phyloP scores from a whole-genome alignment of 2,797 vertebrate species.

The Poliocrania exsul region DNA sequence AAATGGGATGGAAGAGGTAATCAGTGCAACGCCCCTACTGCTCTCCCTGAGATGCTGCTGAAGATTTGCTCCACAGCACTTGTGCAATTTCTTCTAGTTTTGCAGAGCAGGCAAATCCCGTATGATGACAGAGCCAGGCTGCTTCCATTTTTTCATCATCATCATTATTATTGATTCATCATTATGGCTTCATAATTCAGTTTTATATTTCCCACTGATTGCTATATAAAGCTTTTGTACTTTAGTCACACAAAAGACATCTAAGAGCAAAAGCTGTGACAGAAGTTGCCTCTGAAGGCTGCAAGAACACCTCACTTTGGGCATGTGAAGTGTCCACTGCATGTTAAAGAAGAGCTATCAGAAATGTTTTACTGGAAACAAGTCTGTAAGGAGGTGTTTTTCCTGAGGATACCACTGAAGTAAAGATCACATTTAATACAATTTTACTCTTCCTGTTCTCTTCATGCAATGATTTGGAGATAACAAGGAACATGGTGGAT shows the following conservation, averaged over 20 bases:
- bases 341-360: neutral
- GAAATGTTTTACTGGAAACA: neutral
- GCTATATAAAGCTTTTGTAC: neutral
- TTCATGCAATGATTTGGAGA: rapidly evolving
- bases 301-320: neutral
- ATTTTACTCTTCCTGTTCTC: neutral
- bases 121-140: neutral
- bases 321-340: neutral
- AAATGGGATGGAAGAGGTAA: neutral
- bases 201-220: neutral
- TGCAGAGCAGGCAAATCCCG: neutral
- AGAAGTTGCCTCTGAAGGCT: neutral
- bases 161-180: neutral
- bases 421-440: neutral
- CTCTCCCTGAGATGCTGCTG: neutral
- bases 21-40: neutral
- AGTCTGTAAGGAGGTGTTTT: neutral
- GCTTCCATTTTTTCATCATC: neutral
- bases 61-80: neutral
- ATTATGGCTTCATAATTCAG: neutral
- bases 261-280: neutral
- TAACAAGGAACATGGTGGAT: neutral
- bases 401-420: neutral
- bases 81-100: neutral
- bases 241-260: neutral